Evolutionary conservation across 2,113 vertebrate species (phyloP), one percentile per base, ranked within the genome.

Genomic region (Clupea harengus): DNA sequence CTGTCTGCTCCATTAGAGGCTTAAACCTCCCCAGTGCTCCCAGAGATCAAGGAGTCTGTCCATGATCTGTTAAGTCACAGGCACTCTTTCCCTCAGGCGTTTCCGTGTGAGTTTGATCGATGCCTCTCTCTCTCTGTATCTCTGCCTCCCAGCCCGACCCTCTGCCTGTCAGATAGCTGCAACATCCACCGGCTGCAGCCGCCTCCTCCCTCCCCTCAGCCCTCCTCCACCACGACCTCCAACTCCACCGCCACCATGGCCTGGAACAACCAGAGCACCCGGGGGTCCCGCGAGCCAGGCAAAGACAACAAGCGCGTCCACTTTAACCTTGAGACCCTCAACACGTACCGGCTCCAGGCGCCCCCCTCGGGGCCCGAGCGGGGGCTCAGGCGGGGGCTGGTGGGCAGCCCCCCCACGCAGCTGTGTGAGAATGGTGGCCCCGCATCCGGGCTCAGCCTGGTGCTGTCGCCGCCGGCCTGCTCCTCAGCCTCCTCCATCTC

Each of bases 281-380:
- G 45, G 89, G 45, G 0, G 1, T 54, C 10, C 81, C 88, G 5
- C 8, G 89, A 85, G 83, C 92, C 90, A 88, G 50, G 49, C 6
- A 95, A 94, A 87, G 94, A 93, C 64, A 95, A 90, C 85, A 92
- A 93, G 32, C 94, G 92, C 0, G 95, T 96, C 82, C 95, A 94
- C 90, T 96, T 97, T 88, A 94, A 95, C 87, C 92, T 95, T 81
- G 95, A 97, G 50, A 95, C 94, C 0, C 94, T 95, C 22, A 94
- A 94, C 91, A 94, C 92, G 90, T 94, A 93, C 89, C 92, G 94
- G 52, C 94, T 95, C 52, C 94, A 1, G 93, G 94, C 89, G 92
- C 93, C 2, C 91, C 91, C 39, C 93, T 92, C 86, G 89, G 93
- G 7, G 91, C 87, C 7, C 9, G 92, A 84, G 92, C 85, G 3